Conservation (phyloP, 2,113 vertebrate species). For the Urocolius indicus region DNA sequence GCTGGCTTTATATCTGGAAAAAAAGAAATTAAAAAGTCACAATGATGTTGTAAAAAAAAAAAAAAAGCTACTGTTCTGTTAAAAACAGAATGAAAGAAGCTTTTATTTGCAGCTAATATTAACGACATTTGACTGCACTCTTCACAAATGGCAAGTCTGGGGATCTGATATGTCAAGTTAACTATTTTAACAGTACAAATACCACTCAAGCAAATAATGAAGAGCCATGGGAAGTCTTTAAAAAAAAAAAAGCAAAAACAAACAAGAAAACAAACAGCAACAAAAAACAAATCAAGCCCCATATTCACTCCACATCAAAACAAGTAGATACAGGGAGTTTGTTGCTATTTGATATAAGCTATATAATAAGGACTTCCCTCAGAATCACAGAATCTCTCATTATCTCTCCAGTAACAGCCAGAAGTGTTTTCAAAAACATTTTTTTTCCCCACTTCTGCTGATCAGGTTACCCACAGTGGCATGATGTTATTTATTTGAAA, state of each 20-base stretch:
- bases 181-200: background rate
- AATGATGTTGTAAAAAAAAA: background rate
- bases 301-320: background rate
- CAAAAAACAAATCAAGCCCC: background rate
- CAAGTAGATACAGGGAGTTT: background rate
- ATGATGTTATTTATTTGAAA: background rate
- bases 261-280: background rate
- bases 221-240: background rate
- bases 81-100: background rate
- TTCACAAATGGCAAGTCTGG: background rate
- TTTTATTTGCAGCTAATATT: background rate
- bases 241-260: background rate
- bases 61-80: background rate
- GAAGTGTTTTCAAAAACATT: background rate
- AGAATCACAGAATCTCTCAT: background rate
- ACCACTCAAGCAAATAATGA: background rate
- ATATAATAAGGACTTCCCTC: background rate
- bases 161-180: background rate
- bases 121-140: background rate
- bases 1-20: slow-evolving; percentile 94
- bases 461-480: background rate
- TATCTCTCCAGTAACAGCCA: background rate
- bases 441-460: background rate
- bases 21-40: background rate
- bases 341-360: background rate